phyloP scores from a whole-genome alignment of 2,888 invertebrate species.

The Spisula solida region DNA sequence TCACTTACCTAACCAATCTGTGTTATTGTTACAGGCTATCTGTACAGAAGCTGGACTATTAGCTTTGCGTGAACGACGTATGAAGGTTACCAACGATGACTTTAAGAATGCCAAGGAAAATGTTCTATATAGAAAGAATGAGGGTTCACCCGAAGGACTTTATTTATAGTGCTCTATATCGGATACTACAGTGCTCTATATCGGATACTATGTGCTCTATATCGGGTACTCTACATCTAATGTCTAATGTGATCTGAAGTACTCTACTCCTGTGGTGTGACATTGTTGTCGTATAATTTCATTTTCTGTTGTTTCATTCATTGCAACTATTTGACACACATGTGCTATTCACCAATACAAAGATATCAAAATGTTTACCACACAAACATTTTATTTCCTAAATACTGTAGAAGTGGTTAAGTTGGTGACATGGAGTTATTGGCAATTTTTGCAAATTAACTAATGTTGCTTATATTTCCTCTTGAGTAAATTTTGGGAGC shows the following conservation, averaged over 20 bases:
- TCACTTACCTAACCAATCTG: no score
- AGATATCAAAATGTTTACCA: no score
- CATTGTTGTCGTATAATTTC: not conserved
- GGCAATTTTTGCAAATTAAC: no score
- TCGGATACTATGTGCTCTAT: conserved; percentile 27
- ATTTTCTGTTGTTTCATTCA: no score
- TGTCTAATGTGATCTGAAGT: not conserved
- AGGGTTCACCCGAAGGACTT: conserved; percentile 99
- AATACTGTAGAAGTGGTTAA: no score
- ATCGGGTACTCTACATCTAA: not conserved
- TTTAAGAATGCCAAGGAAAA: conserved; percentile 99
- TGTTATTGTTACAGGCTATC: conserved; percentile 93
- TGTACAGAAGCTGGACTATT: conserved; percentile 99
- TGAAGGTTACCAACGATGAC: conserved; percentile 99
- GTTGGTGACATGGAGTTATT: no score
- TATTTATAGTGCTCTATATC: conserved; percentile 92
- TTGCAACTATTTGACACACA: no score
- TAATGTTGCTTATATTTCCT: no score
- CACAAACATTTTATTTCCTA: no score
- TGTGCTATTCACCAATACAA: no score
- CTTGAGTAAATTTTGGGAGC: no score
- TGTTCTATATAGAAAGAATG: conserved; percentile 99
- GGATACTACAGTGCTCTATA: conserved; percentile 89
- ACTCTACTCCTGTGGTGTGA: not conserved
- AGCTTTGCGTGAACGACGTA: conserved; percentile 98